These are phyloP conservation scores for Drosophila oshimai DNA, from an alignment of 1,140 invertebrate species.

Conservation along the genomic window DNA sequence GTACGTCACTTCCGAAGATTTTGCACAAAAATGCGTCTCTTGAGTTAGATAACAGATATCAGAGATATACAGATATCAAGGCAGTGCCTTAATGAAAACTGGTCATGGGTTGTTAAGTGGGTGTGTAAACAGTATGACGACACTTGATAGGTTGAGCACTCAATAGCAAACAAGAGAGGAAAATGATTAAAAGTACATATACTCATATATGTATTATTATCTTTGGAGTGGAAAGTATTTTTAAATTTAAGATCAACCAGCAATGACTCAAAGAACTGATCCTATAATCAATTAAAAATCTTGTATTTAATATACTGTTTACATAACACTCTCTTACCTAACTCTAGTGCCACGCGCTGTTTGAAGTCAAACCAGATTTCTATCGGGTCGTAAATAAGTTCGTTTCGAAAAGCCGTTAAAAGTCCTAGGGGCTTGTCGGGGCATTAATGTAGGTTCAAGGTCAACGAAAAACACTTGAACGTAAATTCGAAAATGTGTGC, in stretches of 20 bases:
- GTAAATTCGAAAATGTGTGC: not conserved
- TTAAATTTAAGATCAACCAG: not conserved
- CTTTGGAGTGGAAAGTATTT: conserved; percentile 2
- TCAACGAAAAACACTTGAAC: conserved; percentile 5
- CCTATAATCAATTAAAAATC: not conserved
- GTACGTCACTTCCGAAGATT: conserved; percentile 36
- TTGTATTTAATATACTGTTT: conserved; percentile 17
- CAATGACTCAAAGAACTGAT: not conserved
- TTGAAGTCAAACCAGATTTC: conserved; percentile 8
- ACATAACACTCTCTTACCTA: conserved; percentile 35
- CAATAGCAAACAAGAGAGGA: not conserved
- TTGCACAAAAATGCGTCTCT: conserved; percentile 21
- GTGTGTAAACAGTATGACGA: conserved; percentile 7
- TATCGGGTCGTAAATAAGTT: conserved; percentile 1
- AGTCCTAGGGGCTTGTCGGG: conserved; percentile 23
- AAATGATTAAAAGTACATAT: not conserved
- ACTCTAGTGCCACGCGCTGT: conserved; percentile 24
- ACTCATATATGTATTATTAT: not conserved
- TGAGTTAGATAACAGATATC: conserved; percentile 27
- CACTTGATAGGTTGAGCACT: conserved; percentile 13
- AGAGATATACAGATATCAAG: not conserved
- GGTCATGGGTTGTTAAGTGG: conserved; percentile 42
- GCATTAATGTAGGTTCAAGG: conserved; percentile 27
- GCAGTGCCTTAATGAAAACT: not conserved
- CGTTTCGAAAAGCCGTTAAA: conserved; percentile 7